Evolutionary conservation across 2,797 vertebrate species (phyloP), one percentile per base, ranked within the genome.

Genomic region (Leptoclinus maculatus): DNA sequence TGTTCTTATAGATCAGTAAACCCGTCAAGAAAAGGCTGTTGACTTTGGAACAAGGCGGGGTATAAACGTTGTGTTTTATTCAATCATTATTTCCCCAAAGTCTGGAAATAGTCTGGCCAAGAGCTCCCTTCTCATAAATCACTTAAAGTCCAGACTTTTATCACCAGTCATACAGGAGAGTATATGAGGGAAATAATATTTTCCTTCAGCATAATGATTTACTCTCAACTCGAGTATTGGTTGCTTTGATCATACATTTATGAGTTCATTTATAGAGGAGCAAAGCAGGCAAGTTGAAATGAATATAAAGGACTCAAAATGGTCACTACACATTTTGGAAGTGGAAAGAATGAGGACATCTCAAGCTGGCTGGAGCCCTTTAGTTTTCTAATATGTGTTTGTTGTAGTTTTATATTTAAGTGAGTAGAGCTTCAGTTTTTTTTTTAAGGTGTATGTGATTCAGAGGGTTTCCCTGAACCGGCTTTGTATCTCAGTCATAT

Each of bases 21-120:
- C 70, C 74, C 56, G 78, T 87, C 64, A 68, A 75, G 79, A 69
- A 41, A 71, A 70, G 43, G 60, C 58, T 86, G 77, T 91, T 92
- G 85, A 80, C 64, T 88, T 85, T 90, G 79, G 88, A 85, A 8
- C 23, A 3, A 65, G 58, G 65, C 47, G 9, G 58, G 29, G 39
- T 38, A 66, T 57, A 66, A 83, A 78, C 64, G 47, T 67, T 47
- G 74, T 87, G 79, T 87, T 89, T 73, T 86, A 62, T 84, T 87
- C 82, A 82, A 25, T 59, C 43, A 41, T 78, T 80, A 74, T 74
- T 85, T 69, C 49, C 65, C 60, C 59, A 39, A 71, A 76, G 71
- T 83, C 65, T 83, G 76, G 45, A 64, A 53, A 34, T 45, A 12
- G 9, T 71, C 53, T 76, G 63, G 82, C 74, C 64, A 77, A 79